Evolutionary conservation across 2,797 vertebrate species (phyloP).

Genomic region (Xenops minutus): DNA sequence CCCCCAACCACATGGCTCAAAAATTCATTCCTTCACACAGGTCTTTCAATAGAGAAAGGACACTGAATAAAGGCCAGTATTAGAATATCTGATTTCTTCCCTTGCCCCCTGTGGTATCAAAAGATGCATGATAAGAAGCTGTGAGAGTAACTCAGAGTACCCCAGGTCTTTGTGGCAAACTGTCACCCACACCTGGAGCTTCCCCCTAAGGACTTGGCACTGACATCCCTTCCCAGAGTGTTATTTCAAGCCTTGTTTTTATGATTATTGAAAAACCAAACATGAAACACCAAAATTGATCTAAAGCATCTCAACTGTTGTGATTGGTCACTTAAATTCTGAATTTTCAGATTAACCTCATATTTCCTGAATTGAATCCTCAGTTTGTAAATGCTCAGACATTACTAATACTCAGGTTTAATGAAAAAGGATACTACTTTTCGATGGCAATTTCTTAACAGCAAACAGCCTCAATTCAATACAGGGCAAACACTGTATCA

Average conservation of each 20-base stretch:
- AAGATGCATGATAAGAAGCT: not conserved
- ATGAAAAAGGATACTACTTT: not conserved
- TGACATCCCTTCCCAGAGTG: not conserved
- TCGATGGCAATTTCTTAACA: not conserved
- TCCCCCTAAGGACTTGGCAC: not conserved
- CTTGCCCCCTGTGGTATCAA: not conserved
- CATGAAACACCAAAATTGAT: not conserved
- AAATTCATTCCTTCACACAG: not conserved
- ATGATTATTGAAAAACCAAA: not conserved
- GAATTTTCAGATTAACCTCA: not conserved
- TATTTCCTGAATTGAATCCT: not conserved
- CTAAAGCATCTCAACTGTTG: not conserved
- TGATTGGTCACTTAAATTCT: not conserved
- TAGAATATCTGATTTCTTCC: not conserved
- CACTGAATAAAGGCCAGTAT: not conserved
- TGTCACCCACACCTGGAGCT: not conserved
- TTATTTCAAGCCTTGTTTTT: not conserved
- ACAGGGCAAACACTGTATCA: not conserved
- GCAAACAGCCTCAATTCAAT: not conserved
- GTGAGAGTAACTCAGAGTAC: not conserved
- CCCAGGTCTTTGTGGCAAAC: not conserved
- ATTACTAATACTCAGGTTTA: not conserved
- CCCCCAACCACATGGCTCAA: not conserved
- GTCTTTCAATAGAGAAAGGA: not conserved
- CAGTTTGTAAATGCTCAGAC: not conserved